Evolutionary conservation across 2,888 invertebrate genomes (phyloP).

Genomic region (Archips crataeganus): DNA sequence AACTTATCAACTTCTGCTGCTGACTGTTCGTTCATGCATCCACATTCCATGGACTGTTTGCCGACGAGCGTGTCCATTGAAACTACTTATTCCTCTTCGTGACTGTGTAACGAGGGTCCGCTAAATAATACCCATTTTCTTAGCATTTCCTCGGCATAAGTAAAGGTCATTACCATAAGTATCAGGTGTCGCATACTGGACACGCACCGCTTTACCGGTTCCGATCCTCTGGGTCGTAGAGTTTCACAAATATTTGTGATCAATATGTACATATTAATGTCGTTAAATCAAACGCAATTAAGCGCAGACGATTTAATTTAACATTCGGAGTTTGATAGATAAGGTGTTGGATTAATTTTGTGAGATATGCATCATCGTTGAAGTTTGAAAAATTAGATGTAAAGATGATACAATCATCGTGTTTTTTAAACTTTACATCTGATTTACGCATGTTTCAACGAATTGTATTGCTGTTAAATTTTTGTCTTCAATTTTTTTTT

Average conservation of each 20-base stretch:
- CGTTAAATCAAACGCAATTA: conserved; percentile 26
- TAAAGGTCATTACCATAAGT: conserved; percentile 40
- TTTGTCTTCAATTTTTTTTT: too few species aligned
- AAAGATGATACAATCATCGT: neutral
- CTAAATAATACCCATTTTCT: conserved; percentile 38
- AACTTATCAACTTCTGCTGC: too few species aligned
- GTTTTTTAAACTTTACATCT: neutral
- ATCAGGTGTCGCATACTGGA: conserved; percentile 33
- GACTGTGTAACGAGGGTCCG: conserved; percentile 25
- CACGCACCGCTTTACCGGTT: conserved; percentile 41
- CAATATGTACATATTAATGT: conserved; percentile 29
- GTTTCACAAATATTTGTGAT: conserved; percentile 41
- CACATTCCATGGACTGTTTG: neutral
- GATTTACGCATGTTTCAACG: neutral
- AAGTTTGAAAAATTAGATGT: conserved; percentile 5
- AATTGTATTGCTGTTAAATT: neutral
- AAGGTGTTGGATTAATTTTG: conserved; percentile 23
- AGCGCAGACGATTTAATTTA: conserved; percentile 14
- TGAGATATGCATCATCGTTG: neutral
- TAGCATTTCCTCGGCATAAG: conserved; percentile 36
- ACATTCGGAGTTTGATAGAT: conserved; percentile 24
- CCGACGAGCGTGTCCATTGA: neutral
- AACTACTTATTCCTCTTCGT: conserved; percentile 13
- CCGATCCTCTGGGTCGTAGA: conserved; percentile 35
- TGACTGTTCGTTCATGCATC: neutral